Conservation (phyloP, 2,888 invertebrate species). For the Hydraecia micacea region DNA sequence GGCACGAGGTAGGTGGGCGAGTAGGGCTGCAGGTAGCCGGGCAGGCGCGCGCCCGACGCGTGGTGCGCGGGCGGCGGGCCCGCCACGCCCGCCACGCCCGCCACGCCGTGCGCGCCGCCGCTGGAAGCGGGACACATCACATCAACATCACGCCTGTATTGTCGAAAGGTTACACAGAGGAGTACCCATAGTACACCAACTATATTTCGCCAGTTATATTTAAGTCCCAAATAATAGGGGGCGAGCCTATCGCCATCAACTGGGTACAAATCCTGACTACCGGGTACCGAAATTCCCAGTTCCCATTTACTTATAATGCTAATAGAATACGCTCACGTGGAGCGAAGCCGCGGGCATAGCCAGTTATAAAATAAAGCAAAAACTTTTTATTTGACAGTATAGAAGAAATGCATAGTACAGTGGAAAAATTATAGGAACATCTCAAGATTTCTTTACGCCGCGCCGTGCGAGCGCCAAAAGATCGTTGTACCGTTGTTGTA, state of each 20-base stretch:
- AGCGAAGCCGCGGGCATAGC: too few relatives aligned
- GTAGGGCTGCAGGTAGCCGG: slow-evolving; percentile 88
- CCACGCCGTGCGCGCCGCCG: slow-evolving; percentile 52
- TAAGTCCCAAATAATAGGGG: neutral
- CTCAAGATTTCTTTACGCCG: too few relatives aligned
- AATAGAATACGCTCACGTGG: too few relatives aligned
- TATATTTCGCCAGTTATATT: neutral
- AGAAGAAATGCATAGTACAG: too few relatives aligned
- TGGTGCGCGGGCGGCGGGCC: slow-evolving; percentile 96
- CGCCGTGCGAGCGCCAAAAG: too few relatives aligned
- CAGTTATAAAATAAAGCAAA: too few relatives aligned
- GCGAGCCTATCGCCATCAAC: neutral
- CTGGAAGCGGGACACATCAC: slow-evolving; percentile 45
- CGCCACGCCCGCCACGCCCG: slow-evolving; percentile 92
- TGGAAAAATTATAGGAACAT: too few relatives aligned
- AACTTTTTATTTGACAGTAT: too few relatives aligned
- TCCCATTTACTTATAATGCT: too few relatives aligned
- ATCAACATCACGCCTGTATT: neutral
- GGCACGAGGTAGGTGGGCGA: slow-evolving; percentile 87
- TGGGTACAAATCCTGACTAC: neutral
- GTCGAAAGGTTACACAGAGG: too few relatives aligned
- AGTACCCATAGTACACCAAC: too few relatives aligned
- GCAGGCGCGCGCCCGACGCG: slow-evolving; percentile 91
- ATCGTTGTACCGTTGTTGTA: neutral
- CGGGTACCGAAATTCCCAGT: neutral